Evolutionary conservation across 1,140 invertebrate species (phyloP).

Genomic region (Drosophila baimaii): DNA sequence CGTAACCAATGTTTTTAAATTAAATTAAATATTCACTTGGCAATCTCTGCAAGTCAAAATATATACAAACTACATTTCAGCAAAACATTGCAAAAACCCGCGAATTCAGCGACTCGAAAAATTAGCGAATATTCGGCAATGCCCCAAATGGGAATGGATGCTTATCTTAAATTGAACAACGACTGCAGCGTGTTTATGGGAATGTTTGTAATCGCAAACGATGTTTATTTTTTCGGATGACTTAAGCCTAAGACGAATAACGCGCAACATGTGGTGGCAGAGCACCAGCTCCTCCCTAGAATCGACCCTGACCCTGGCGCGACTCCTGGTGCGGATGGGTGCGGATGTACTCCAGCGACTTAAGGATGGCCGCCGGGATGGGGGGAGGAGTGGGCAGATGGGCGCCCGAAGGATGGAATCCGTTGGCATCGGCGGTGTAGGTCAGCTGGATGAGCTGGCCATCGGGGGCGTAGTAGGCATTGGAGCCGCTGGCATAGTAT

Average conservation of each 20-base stretch:
- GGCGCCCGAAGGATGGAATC: constrained; percentile 89
- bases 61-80: neutral
- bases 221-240: constrained; percentile 49
- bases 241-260: constrained; percentile 46
- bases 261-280: constrained; percentile 31
- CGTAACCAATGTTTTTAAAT: neutral
- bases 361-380: constrained; percentile 90
- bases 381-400: constrained; percentile 91
- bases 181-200: constrained; percentile 16
- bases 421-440: constrained; percentile 92
- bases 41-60: neutral
- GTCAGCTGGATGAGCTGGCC: constrained; percentile 85
- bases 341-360: constrained; percentile 87
- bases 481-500: constrained; percentile 74
- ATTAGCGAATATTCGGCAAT: constrained; percentile 7
- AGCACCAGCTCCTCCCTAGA: constrained; percentile 22
- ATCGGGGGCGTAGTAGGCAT: constrained; percentile 81
- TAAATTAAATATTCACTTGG: too few species aligned
- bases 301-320: constrained; percentile 55
- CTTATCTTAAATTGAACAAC: constrained; percentile 3
- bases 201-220: constrained; percentile 21
- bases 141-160: constrained; percentile 10
- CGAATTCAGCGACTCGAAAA: neutral
- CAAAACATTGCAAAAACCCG: neutral
- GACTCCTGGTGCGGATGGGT: constrained; percentile 84